These are phyloP conservation scores for Microcebus murinus DNA, from an alignment of 2,113 vertebrate genomes.

Conservation along the genomic window DNA sequence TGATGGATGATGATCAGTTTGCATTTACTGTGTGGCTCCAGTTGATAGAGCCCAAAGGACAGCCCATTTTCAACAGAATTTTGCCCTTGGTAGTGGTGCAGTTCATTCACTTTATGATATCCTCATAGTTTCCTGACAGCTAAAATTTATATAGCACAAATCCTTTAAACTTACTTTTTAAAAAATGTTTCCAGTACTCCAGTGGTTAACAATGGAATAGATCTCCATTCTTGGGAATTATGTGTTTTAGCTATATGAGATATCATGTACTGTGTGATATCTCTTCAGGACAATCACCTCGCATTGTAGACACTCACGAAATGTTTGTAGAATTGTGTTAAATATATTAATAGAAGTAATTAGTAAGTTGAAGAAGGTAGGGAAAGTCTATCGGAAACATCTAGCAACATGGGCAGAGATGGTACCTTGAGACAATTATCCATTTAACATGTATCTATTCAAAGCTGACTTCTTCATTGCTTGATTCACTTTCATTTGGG, in stretches of 20 bases:
- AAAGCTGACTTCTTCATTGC: not conserved
- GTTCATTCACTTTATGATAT: constrained; percentile 37
- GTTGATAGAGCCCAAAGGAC: constrained; percentile 11
- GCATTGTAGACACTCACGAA: not conserved
- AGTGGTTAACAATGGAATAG: not conserved
- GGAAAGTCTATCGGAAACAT: not conserved
- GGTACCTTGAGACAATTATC: not conserved
- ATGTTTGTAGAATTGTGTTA: not conserved
- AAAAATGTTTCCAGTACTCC: constrained; percentile 32
- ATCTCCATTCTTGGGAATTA: not conserved
- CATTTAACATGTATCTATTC: not conserved
- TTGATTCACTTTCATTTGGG: constrained; percentile 32
- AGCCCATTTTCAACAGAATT: constrained; percentile 12
- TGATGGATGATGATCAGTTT: constrained; percentile 55
- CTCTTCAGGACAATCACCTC: not conserved
- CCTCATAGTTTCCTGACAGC: constrained; percentile 39
- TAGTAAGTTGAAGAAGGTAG: not conserved
- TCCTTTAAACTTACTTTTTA: not conserved
- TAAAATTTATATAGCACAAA: constrained; percentile 33
- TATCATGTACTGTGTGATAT: not conserved
- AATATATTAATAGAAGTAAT: not conserved
- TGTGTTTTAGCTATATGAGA: not conserved
- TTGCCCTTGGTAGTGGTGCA: not conserved
- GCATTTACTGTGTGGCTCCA: constrained; percentile 2
- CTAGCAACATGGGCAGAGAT: not conserved